Evolutionary conservation across 2,888 invertebrate genomes (phyloP).

Genomic region (Temnothorax ravouxi): DNA sequence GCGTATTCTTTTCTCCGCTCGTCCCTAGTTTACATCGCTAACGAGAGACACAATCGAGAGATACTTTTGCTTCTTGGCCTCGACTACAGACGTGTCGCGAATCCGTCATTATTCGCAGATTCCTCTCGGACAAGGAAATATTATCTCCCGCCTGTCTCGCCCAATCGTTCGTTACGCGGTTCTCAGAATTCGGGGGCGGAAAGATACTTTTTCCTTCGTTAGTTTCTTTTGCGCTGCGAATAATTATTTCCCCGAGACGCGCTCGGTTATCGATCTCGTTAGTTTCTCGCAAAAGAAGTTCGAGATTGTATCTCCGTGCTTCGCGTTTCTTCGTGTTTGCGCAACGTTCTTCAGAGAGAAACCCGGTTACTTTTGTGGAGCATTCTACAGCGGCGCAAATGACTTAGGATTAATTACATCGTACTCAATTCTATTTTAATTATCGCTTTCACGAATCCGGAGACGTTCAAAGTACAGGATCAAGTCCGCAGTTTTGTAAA

Average conservation of each 20-base stretch:
- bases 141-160: constrained; percentile 31
- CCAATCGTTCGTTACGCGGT: constrained; percentile 47
- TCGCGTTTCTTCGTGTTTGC: not conserved
- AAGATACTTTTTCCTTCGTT: constrained; percentile 48
- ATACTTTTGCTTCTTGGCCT: constrained; percentile 38
- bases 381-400: not conserved
- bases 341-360: not conserved
- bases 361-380: not conserved
- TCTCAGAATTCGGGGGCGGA: constrained; percentile 41
- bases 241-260: constrained; percentile 51
- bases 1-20: constrained; percentile 50
- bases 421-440: not conserved
- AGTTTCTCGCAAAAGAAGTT: constrained; percentile 8
- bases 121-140: constrained; percentile 45
- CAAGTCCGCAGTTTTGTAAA: constrained; percentile 27
- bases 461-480: not conserved
- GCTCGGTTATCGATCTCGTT: constrained; percentile 30
- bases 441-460: not conserved
- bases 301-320: not conserved
- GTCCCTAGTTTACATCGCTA: constrained; percentile 65
- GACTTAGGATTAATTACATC: not conserved
- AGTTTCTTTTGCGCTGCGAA: constrained; percentile 26
- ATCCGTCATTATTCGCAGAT: constrained; percentile 50
- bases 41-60: constrained; percentile 66
- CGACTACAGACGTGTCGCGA: constrained; percentile 51